These are phyloP conservation scores for Poeciliopsis paucimaculata DNA, from an alignment of 2,797 vertebrate genomes.

Conservation along the genomic window DNA sequence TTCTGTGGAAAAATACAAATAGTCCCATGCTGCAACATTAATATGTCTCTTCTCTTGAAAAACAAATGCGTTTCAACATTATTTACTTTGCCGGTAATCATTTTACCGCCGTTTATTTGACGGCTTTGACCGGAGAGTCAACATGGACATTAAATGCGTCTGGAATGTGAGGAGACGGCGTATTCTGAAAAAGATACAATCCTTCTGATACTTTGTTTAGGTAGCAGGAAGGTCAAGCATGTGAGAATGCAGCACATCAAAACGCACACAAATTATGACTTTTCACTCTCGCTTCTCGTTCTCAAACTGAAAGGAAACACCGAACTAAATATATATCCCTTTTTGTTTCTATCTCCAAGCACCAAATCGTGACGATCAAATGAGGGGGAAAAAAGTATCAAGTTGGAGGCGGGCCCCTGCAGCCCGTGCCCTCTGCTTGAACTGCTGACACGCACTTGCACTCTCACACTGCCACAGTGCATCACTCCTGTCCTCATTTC, in stretches of 20 bases:
- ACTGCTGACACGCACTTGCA: constrained; percentile 59
- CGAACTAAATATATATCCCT: too few relatives aligned
- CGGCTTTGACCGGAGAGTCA: constrained; percentile 30
- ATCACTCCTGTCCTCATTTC: constrained; percentile 41
- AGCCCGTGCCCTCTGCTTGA: constrained; percentile 68
- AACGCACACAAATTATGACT: background rate
- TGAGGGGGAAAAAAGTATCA: constrained; percentile 26
- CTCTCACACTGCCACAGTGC: constrained; percentile 33
- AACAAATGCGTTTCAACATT: background rate
- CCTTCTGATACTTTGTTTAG: background rate
- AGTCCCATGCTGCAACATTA: background rate
- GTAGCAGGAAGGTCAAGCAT: constrained; percentile 27
- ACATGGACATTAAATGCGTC: constrained; percentile 25
- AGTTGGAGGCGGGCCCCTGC: constrained; percentile 33
- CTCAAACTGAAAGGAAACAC: background rate
- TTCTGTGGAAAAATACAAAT: background rate
- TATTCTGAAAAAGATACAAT: constrained; percentile 42
- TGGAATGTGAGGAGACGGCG: constrained; percentile 29
- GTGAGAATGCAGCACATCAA: constrained; percentile 12
- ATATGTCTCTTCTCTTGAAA: background rate
- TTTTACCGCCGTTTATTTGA: background rate
- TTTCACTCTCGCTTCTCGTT: background rate
- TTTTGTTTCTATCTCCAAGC: constrained; percentile 25
- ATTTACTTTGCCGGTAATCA: background rate
- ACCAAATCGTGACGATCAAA: constrained; percentile 24